These are phyloP conservation scores for Rhineura floridana DNA, from an alignment of 2,113 vertebrate genomes.

Conservation along the genomic window DNA sequence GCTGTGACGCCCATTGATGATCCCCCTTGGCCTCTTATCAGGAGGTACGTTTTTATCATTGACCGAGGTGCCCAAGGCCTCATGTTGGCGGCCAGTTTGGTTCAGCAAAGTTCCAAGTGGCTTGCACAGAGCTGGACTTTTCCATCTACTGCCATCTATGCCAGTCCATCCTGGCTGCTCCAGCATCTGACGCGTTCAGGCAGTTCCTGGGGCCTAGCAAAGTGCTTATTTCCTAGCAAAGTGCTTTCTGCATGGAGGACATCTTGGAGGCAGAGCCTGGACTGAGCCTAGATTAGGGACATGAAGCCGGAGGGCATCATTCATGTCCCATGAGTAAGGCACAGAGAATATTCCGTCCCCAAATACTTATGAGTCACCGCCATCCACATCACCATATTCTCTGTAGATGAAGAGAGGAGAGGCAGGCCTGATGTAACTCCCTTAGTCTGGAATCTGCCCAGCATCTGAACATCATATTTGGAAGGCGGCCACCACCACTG, in stretches of 20 bases:
- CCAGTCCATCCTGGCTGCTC: background rate
- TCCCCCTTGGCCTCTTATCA: background rate
- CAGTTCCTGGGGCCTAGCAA: background rate
- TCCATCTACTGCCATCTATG: background rate
- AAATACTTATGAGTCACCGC: background rate
- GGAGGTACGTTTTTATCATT: background rate
- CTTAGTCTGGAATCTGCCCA: background rate
- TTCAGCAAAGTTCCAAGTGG: background rate
- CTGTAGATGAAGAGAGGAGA: background rate
- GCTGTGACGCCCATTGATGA: background rate
- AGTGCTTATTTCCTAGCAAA: background rate
- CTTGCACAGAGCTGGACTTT: background rate
- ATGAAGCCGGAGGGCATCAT: background rate
- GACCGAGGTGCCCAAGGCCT: background rate
- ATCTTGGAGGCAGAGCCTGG: too few species aligned
- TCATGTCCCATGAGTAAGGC: background rate
- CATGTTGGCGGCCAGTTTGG: background rate
- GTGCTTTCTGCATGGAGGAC: too few species aligned
- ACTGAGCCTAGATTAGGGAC: background rate
- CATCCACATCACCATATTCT: too few species aligned
- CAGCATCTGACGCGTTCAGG: too few species aligned
- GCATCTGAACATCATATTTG: too few species aligned
- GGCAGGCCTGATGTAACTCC: background rate
- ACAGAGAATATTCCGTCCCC: background rate
- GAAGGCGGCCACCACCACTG: background rate